A percentile compares a stretch with the other conserved stretches of the same genome.
Evolutionary conservation across 2,113 vertebrate species (phyloP).

Genomic region (Leuciscus idus): DNA sequence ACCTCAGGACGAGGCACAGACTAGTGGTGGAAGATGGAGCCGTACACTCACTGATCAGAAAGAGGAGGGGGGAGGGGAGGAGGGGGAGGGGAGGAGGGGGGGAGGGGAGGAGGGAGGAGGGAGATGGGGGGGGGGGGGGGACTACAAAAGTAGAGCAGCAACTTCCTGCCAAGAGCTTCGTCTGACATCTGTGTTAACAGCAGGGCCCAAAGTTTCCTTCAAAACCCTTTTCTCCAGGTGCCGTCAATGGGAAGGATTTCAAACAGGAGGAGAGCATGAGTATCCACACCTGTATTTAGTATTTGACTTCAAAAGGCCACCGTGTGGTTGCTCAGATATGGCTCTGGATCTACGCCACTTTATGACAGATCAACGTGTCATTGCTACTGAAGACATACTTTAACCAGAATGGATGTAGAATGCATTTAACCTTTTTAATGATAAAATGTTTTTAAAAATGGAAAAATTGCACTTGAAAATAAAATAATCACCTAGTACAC

Average conservation of each 20-base stretch:
- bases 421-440: not conserved
- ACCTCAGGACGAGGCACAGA: slow-evolving; percentile 17
- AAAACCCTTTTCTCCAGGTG: slow-evolving; percentile 8
- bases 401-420: not conserved
- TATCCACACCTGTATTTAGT: slow-evolving; percentile 2
- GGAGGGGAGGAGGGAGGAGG: too few species aligned
- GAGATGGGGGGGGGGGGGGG: too few species aligned
- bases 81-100: too few species aligned
- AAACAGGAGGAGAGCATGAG: slow-evolving; percentile 27
- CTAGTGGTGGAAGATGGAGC: slow-evolving; percentile 2
- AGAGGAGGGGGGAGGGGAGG: not conserved
- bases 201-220: not conserved
- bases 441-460: not conserved
- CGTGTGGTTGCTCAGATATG: slow-evolving; percentile 53
- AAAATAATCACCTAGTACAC: slow-evolving; percentile 14
- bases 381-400: not conserved
- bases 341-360: slow-evolving; percentile 44
- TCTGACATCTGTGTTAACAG: slow-evolving; percentile 49
- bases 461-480: slow-evolving; percentile 51
- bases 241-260: not conserved
- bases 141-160: not conserved
- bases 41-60: not conserved
- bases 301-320: slow-evolving; percentile 61
- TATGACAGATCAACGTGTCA: not conserved
- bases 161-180: slow-evolving; percentile 12